Conservation (phyloP, 1,140 invertebrate species). For the Chironomus tepperi region DNA sequence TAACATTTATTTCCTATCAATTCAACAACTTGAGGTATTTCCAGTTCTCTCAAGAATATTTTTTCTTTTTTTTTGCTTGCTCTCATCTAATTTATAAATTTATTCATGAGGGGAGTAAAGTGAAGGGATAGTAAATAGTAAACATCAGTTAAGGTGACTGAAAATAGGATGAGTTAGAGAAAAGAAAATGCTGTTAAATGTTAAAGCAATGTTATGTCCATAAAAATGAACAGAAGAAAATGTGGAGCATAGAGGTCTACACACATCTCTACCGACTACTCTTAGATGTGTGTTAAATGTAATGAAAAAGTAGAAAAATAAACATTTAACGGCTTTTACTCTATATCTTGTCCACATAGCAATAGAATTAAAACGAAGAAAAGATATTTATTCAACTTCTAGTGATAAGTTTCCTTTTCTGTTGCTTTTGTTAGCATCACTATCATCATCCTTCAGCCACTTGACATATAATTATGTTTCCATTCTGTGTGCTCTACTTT, state of each 20-base stretch:
- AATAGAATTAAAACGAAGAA: not conserved
- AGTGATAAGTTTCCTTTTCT: conserved; percentile 1
- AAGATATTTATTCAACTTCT: conserved; percentile 17
- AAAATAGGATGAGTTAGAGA: conserved; percentile 12
- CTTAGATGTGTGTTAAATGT: conserved; percentile 16
- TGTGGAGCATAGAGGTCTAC: not conserved
- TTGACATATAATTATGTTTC: conserved; percentile 20
- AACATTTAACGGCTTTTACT: conserved; percentile 25
- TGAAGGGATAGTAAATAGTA: not conserved
- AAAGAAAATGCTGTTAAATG: conserved; percentile 5
- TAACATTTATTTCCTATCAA: conserved; percentile 24
- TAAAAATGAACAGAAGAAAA: conserved; percentile 13
- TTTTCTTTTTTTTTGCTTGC: too few species aligned
- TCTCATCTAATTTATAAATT: conserved; percentile 22
- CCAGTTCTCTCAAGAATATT: not conserved
- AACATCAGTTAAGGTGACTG: not conserved
- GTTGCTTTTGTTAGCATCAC: not conserved
- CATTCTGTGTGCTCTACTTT: conserved; percentile 11
- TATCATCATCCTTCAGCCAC: not conserved
- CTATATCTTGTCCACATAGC: not conserved
- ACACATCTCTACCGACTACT: not conserved
- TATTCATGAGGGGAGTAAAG: conserved; percentile 15
- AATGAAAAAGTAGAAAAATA: conserved; percentile 23
- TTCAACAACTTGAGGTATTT: conserved; percentile 12
- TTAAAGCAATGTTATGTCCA: not conserved